Percentiles rank a stretch among this genome's conserved stretches.
Conservation (phyloP, 2,113 vertebrate genomes). For the Loxodonta africana region DNA sequence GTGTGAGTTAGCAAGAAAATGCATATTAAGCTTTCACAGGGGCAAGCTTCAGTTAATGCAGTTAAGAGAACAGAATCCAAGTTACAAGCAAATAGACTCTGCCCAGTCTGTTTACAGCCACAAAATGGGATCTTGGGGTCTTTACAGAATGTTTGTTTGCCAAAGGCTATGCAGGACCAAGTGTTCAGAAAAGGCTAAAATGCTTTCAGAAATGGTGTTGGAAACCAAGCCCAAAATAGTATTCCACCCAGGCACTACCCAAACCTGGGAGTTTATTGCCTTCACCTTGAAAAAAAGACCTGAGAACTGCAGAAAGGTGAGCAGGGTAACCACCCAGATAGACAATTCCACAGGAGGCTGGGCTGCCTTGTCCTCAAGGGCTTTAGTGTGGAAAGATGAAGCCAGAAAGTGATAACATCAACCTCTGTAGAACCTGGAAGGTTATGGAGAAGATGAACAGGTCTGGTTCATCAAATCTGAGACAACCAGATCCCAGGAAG, state of each 20-base stretch:
- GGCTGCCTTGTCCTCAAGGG: not conserved
- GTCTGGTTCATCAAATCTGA: not conserved
- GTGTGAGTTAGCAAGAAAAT: not conserved
- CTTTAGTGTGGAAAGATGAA: not conserved
- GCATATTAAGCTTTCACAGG: not conserved
- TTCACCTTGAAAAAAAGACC: slow-evolving; percentile 13
- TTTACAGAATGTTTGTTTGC: slow-evolving; percentile 29
- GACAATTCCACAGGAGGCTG: not conserved
- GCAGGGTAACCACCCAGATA: not conserved
- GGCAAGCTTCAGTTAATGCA: not conserved
- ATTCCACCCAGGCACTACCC: not conserved
- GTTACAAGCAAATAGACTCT: not conserved
- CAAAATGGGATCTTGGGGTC: not conserved
- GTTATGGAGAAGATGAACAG: not conserved
- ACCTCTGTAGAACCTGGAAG: not conserved
- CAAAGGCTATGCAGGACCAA: not conserved
- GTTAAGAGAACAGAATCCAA: slow-evolving; percentile 41
- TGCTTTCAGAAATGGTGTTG: not conserved
- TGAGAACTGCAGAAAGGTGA: not conserved
- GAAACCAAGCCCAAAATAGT: not conserved
- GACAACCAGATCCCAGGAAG: not conserved
- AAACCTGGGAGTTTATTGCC: not conserved
- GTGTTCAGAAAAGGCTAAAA: slow-evolving; percentile 24
- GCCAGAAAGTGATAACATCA: not conserved
- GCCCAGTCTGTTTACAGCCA: slow-evolving; percentile 9